Base-by-base conservation (phyloP, 2,113 vertebrate genomes). In the Zosterops hypoxanthus region DNA sequence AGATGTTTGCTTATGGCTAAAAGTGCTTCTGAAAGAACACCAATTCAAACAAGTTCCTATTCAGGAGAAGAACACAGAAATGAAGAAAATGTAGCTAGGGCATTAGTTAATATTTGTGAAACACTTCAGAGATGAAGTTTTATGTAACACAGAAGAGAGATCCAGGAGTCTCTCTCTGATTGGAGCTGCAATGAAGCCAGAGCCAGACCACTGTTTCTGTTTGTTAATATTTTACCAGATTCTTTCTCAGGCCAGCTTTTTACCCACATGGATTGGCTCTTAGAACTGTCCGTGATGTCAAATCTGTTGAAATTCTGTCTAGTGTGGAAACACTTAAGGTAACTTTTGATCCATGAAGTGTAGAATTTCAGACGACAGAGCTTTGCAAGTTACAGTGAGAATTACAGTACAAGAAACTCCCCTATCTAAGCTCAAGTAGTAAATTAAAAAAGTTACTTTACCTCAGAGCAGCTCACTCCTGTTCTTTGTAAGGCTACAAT, bases 231-330 rank as follows among this genome's bases (percentile, higher is more conserved):
- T 97, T 94, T 94, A 97, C 96, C 82, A 92, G 82, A 87, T 72
- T 66, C 71, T 72, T 95, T 83, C 73, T 92, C 80, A 88, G 75
- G 88, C 86, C 95, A 96, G 94, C 93, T 95, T 97, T 97, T 97
- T 86, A 96, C 95, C 91, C 94, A 96, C 91, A 96, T 92, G 87
- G 93, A 91, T 96, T 94, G 91, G 91, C 93, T 96, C 85, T 88
- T 87, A 95, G 97, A 96, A 95, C 72, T 96, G 94, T 88, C 95
- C 85, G 82, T 97, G 96, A 97, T 96, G 97, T 95, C 89, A 97
- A 94, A 94, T 87, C 92, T 98, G 96, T 97, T 97, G 96, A 97
- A 97, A 98, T 95, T 96, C 94, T 95, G 95, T 96, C 94, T 90
- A 93, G 96, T 90, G 95, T 93, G 92, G 94, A 96, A 97, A 95